Evolutionary conservation across 2,113 vertebrate species (phyloP).

Genomic region (Brachionichthys hirsutus): DNA sequence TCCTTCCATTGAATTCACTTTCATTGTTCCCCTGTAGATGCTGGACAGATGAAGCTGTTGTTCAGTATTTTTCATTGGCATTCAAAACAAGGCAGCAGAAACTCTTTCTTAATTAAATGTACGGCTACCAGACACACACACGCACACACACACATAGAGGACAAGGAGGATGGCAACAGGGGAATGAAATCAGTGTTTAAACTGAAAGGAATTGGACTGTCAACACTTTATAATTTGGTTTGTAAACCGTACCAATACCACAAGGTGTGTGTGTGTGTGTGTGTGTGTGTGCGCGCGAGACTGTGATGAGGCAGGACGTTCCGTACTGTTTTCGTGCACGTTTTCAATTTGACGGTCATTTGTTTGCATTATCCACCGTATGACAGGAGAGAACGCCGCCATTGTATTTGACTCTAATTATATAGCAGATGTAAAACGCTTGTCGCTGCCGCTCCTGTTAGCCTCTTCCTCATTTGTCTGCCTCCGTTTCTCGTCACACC

Average conservation of each 20-base stretch:
- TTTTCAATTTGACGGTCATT: slow-evolving; percentile 61
- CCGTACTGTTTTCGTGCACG: slow-evolving; percentile 26
- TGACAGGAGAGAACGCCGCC: slow-evolving; percentile 57
- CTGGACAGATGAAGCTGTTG: no score
- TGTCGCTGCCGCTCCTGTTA: slow-evolving; percentile 40
- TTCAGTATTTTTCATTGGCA: no score
- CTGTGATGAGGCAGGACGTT: slow-evolving; percentile 22
- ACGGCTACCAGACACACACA: no score
- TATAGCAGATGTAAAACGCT: slow-evolving; percentile 61
- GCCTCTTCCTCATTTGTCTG: slow-evolving; percentile 46
- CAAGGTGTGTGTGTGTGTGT: slow-evolving; percentile 2
- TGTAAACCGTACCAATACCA: slow-evolving; percentile 27
- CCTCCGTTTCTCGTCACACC: no score
- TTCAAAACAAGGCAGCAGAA: no score
- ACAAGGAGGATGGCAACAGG: slow-evolving; percentile 14
- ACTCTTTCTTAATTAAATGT: no score
- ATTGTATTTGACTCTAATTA: slow-evolving; percentile 61
- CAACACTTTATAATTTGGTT: slow-evolving; percentile 52
- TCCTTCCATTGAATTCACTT: no score
- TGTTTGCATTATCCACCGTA: slow-evolving; percentile 60
- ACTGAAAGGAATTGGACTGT: slow-evolving; percentile 56
- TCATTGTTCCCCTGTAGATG: no score
- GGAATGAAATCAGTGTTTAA: slow-evolving; percentile 55
- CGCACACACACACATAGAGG: no score
- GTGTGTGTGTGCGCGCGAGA: slow-evolving; percentile 2